phyloP scores from a whole-genome alignment of 2,113 vertebrate species.

The Astur gentilis region DNA sequence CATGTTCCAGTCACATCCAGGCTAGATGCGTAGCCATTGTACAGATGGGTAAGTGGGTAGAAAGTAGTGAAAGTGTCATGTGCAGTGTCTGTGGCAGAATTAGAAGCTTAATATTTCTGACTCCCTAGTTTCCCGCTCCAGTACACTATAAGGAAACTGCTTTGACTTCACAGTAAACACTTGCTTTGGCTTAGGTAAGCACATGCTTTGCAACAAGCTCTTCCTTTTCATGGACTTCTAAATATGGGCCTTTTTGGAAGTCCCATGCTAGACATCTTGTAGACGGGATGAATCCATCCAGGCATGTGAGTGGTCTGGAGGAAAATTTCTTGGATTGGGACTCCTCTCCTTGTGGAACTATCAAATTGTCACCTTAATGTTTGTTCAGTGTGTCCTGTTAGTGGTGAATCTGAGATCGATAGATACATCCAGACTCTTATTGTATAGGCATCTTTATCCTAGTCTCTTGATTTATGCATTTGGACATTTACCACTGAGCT shows the following conservation, averaged over 20 bases:
- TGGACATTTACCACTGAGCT: background rate
- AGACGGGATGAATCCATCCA: background rate
- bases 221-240: background rate
- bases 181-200: background rate
- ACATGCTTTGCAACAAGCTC: background rate
- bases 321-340: background rate
- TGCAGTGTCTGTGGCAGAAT: background rate
- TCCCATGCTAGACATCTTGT: background rate
- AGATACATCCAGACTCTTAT: background rate
- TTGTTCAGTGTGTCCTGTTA: background rate
- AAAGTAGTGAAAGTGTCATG: background rate
- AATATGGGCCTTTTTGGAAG: background rate
- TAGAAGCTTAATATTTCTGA: background rate
- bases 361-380: background rate
- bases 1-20: background rate
- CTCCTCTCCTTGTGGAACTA: background rate
- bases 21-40: background rate
- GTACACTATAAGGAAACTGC: background rate
- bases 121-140: background rate
- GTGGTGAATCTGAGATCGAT: background rate
- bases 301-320: background rate
- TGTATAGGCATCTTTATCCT: background rate
- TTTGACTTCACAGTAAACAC: background rate
- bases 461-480: background rate
- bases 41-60: background rate